A percentile compares a stretch with the other conserved stretches of the same genome.
Evolutionary conservation across 2,797 vertebrate species (phyloP).

Genomic region (Argentina silus): DNA sequence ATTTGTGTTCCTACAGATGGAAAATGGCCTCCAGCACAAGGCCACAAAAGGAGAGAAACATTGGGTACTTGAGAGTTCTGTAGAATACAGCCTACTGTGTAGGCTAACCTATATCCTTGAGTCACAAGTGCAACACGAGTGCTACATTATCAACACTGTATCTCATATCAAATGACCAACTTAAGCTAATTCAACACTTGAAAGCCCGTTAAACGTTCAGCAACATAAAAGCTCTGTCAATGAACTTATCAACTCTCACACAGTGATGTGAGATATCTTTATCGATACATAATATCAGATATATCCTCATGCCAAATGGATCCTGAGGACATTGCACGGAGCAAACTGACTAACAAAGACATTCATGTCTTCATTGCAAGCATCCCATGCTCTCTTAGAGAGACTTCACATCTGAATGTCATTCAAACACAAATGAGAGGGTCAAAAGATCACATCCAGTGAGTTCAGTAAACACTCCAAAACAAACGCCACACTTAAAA

Average conservation of each 20-base stretch:
- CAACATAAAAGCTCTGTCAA: background rate
- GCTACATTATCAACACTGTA: background rate
- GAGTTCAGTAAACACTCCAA: constrained; percentile 40
- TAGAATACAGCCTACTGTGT: too few species aligned
- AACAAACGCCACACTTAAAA: constrained; percentile 24
- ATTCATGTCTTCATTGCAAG: too few species aligned
- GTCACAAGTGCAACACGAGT: background rate
- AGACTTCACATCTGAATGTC: constrained; percentile 39
- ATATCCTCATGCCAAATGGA: too few species aligned
- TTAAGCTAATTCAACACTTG: constrained; percentile 21
- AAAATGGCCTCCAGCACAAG: background rate
- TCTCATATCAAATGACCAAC: background rate
- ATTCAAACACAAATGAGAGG: constrained; percentile 30
- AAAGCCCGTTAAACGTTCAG: background rate
- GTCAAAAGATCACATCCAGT: constrained; percentile 30
- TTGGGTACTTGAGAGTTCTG: background rate
- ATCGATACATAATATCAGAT: too few species aligned
- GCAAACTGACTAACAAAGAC: too few species aligned
- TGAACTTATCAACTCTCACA: too few species aligned
- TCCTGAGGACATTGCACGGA: too few species aligned
- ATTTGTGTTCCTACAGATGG: too few species aligned
- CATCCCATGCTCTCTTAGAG: background rate
- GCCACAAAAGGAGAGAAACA: background rate
- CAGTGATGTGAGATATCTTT: too few species aligned
- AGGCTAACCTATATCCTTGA: background rate